Percentiles rank a stretch among this genome's conserved stretches.
Conservation (phyloP, 2,797 vertebrate genomes). For the Cyclura pinguis region DNA sequence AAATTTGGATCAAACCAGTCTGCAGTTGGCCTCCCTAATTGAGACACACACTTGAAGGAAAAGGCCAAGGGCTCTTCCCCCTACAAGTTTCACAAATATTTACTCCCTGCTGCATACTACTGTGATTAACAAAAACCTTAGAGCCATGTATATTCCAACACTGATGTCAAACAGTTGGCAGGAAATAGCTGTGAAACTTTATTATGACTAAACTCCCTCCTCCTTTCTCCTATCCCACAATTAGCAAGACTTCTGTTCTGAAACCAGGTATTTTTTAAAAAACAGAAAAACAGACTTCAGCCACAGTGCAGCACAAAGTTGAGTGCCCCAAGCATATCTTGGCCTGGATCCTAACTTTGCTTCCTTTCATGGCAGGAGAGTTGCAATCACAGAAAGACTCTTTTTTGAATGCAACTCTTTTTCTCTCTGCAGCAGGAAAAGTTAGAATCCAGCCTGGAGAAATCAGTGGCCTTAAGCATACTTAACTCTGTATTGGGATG, state of each 20-base stretch:
- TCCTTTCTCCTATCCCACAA: not conserved
- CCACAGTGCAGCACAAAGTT: not conserved
- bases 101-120: conserved; percentile 77
- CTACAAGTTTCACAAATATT: conserved; percentile 74
- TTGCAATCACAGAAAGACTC: not conserved
- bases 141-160: conserved; percentile 77
- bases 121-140: conserved; percentile 77
- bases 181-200: conserved; percentile 75
- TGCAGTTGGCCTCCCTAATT: conserved; percentile 77
- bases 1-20: conserved; percentile 82
- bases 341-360: not conserved
- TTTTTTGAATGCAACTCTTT: not conserved
- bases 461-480: not conserved
- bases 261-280: conserved; percentile 46
- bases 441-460: not conserved
- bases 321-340: not conserved
- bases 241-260: conserved; percentile 35
- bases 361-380: not conserved
- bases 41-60: conserved; percentile 79
- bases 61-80: conserved; percentile 70
- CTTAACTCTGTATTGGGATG: conserved; percentile 2
- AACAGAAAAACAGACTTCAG: conserved; percentile 19
- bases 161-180: conserved; percentile 74
- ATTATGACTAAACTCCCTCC: conserved; percentile 40
- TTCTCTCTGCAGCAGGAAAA: not conserved